phyloP scores from a whole-genome alignment of 2,113 vertebrate species.

The Sterna hirundo region DNA sequence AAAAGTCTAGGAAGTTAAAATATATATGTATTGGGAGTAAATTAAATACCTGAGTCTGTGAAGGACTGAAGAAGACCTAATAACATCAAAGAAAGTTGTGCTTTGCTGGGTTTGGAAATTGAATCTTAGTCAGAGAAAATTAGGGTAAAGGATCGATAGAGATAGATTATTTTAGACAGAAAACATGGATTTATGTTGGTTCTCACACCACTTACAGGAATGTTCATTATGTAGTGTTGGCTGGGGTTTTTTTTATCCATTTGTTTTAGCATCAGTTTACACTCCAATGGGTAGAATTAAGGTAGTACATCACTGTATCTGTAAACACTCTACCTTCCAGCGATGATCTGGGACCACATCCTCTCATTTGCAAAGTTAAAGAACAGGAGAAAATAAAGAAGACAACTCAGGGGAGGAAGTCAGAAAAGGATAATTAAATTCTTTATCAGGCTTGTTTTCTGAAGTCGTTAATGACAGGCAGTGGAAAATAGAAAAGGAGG shows the following conservation, averaged over 20 bases:
- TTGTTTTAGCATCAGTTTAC: neutral
- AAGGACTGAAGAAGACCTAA: conserved; percentile 32
- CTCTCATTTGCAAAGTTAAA: neutral
- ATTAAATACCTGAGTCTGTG: neutral
- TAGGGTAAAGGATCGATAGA: conserved; percentile 64
- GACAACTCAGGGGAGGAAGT: neutral
- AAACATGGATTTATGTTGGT: conserved; percentile 36
- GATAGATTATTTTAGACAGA: conserved; percentile 59
- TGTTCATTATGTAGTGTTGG: conserved; percentile 13
- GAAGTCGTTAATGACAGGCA: neutral
- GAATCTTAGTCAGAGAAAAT: conserved; percentile 59
- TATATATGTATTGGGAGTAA: neutral
- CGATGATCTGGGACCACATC: neutral
- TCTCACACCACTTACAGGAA: conserved; percentile 44
- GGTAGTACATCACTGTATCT: neutral
- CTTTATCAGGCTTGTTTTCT: neutral
- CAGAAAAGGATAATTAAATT: neutral
- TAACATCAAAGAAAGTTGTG: conserved; percentile 47
- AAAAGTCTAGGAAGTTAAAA: neutral
- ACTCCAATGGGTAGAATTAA: neutral
- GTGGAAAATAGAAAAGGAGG: neutral
- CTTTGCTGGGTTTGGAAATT: conserved; percentile 59
- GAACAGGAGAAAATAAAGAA: neutral
- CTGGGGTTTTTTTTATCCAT: neutral
- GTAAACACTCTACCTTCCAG: neutral